These are phyloP conservation scores for Passer domesticus DNA, from an alignment of 2,113 vertebrate genomes.

Conservation along the genomic window DNA sequence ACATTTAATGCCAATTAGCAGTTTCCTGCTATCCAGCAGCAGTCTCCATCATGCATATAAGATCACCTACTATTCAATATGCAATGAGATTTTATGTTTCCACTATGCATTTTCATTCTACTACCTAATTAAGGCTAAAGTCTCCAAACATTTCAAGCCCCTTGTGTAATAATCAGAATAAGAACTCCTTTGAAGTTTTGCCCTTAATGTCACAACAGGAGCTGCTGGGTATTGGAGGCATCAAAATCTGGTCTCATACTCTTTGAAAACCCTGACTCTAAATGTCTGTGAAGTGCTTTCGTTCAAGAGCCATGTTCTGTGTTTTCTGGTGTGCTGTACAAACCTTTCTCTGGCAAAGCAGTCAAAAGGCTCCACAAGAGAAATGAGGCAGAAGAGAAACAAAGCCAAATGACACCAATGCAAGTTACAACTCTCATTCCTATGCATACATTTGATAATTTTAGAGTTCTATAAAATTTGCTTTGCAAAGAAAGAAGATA, in stretches of 20 bases:
- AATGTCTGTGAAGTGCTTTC: not conserved
- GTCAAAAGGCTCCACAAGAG: not conserved
- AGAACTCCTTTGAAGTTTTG: constrained; percentile 26
- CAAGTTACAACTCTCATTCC: not conserved
- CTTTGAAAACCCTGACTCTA: not conserved
- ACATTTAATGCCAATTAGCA: constrained; percentile 59
- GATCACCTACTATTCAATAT: constrained; percentile 38
- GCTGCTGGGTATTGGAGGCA: not conserved
- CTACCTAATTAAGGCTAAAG: constrained; percentile 30
- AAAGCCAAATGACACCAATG: not conserved
- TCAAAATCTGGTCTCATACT: not conserved
- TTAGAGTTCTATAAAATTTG: not conserved
- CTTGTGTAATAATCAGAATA: not conserved
- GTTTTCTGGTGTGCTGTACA: not conserved
- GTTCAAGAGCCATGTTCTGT: not conserved
- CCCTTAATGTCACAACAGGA: not conserved
- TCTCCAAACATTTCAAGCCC: not conserved
- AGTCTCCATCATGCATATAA: not conserved
- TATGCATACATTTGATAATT: not conserved
- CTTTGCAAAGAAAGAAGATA: not conserved
- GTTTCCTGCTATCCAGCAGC: not conserved
- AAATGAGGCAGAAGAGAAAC: not conserved
- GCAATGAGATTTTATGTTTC: constrained; percentile 32
- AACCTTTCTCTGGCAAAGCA: not conserved
- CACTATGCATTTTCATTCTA: not conserved